Percentiles rank a stretch among this genome's conserved stretches.
Evolutionary conservation across 2,888 invertebrate genomes (phyloP).

Genomic region (Agapostemon virescens): DNA sequence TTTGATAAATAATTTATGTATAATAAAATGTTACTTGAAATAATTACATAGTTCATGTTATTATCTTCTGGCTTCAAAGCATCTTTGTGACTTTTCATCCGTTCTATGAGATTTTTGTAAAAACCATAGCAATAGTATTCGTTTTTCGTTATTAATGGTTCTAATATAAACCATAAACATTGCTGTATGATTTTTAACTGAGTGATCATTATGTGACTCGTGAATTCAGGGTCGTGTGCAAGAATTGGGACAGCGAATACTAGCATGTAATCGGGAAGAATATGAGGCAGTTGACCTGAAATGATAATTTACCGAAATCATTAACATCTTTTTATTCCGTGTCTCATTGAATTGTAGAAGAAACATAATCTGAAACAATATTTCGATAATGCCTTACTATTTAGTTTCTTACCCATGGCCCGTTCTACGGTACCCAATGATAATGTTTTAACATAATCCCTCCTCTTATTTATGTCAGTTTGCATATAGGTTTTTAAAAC

Average conservation of each 20-base stretch:
- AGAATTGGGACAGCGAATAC: constrained; percentile 97
- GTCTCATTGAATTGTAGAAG: not conserved
- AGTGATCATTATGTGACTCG: constrained; percentile 87
- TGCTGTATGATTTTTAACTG: constrained; percentile 91
- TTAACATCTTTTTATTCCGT: not conserved
- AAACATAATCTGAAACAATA: constrained; percentile 38
- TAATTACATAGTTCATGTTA: constrained; percentile 89
- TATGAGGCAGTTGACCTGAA: constrained; percentile 88
- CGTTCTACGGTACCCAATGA: constrained; percentile 84
- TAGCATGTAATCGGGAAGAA: constrained; percentile 97
- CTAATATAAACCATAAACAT: constrained; percentile 96
- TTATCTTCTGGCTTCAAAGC: constrained; percentile 92
- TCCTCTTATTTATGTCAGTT: constrained; percentile 91
- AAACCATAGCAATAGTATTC: constrained; percentile 97
- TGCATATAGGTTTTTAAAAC: constrained; percentile 90
- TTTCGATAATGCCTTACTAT: constrained; percentile 56
- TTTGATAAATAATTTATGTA: constrained; percentile 10
- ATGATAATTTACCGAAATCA: constrained; percentile 29
- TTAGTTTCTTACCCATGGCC: constrained; percentile 76
- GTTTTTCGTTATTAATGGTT: constrained; percentile 95
- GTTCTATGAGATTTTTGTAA: constrained; percentile 95
- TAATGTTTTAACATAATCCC: constrained; percentile 94
- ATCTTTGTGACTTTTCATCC: constrained; percentile 97
- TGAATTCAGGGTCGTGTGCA: constrained; percentile 94
- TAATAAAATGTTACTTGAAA: constrained; percentile 32